phyloP scores from a whole-genome alignment of 2,113 vertebrate species.

The Chloropsis hardwickii region DNA sequence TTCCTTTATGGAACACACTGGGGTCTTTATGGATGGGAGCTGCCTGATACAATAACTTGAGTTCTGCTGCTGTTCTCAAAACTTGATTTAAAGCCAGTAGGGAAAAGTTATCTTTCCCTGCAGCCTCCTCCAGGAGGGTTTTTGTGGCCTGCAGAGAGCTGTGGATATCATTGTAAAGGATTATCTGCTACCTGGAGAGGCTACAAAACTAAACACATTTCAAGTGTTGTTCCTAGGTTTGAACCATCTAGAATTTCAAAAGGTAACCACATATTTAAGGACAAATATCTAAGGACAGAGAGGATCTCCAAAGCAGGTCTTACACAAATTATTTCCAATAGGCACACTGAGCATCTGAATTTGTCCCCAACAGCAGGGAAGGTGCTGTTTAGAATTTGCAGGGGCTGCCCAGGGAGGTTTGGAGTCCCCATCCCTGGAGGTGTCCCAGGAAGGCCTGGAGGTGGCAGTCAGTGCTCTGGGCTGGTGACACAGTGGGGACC shows the following conservation, averaged over 20 bases:
- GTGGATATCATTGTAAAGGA: background rate
- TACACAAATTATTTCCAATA: background rate
- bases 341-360: background rate
- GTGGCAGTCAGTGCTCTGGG: background rate
- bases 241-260: background rate
- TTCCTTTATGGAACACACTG: background rate
- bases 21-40: background rate
- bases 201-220: background rate
- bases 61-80: background rate
- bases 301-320: background rate
- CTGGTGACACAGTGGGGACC: background rate
- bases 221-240: background rate
- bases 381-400: rapidly evolving
- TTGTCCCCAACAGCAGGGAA: background rate
- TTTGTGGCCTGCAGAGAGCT: background rate
- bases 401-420: background rate
- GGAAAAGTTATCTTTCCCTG: background rate
- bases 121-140: background rate
- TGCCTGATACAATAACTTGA: background rate
- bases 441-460: rapidly evolving
- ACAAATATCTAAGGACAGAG: background rate
- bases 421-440: background rate
- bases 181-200: background rate
- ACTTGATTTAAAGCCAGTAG: background rate
- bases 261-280: background rate